Conservation (phyloP, 92 coral and sea anemone genomes). For the Epizoanthus illoricatus region DNA sequence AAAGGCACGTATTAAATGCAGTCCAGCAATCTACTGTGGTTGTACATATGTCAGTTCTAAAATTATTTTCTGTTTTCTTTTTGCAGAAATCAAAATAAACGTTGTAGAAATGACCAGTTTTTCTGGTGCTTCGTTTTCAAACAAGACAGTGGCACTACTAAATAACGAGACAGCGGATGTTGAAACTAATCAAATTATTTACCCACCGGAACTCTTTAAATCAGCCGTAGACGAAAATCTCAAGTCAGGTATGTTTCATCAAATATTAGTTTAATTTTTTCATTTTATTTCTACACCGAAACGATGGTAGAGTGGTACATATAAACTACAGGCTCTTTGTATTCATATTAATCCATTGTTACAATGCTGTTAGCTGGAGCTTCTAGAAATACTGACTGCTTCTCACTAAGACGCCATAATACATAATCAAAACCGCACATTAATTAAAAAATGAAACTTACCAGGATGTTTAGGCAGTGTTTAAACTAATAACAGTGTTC, state of each 20-base stretch:
- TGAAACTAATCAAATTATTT: conserved; percentile 39
- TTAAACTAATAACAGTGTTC: too few species aligned
- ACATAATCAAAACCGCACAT: too few species aligned
- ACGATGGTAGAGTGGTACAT: background rate
- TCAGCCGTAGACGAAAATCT: conserved; percentile 43
- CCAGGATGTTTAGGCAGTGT: too few species aligned
- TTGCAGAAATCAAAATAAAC: conserved; percentile 60
- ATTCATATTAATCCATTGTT: background rate
- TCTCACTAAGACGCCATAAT: too few species aligned
- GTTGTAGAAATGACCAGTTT: conserved; percentile 78
- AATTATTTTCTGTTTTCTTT: background rate
- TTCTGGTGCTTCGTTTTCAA: conserved; percentile 47
- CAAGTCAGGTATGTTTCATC: conserved; percentile 43
- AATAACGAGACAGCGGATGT: conserved; percentile 25
- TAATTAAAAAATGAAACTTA: too few species aligned
- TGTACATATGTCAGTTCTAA: background rate
- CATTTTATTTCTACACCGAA: background rate
- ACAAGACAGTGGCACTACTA: background rate
- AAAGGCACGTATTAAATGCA: too few species aligned
- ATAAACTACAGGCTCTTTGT: background rate
- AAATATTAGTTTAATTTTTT: background rate
- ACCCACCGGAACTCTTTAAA: conserved; percentile 48
- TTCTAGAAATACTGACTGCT: too few species aligned
- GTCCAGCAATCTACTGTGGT: too few species aligned
- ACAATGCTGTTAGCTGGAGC: too few species aligned